Conservation (phyloP, 2,797 vertebrate species). For the Cirrhinus mrigala region DNA sequence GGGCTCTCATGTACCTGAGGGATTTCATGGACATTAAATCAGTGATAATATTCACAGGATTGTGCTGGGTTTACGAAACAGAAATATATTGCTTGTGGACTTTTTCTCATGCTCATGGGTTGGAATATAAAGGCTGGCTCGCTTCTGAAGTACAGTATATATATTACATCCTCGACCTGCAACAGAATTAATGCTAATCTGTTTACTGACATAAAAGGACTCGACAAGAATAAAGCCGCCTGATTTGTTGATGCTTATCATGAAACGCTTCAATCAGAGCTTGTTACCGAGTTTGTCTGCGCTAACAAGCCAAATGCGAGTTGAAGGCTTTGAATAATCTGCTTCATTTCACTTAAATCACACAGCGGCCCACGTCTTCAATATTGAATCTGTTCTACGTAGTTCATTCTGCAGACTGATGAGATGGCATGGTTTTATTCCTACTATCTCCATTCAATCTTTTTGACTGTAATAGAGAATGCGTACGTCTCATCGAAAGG, state of each 20-base stretch:
- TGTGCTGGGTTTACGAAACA: conserved; percentile 25
- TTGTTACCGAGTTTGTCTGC: conserved; percentile 34
- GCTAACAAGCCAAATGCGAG: conserved; percentile 23
- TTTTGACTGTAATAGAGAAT: conserved; percentile 51
- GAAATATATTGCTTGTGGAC: not conserved
- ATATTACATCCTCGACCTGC: conserved; percentile 16
- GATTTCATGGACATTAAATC: conserved; percentile 4
- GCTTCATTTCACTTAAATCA: conserved; percentile 22
- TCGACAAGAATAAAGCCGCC: not conserved
- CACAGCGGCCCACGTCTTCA: conserved; percentile 8
- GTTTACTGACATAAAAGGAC: conserved; percentile 30
- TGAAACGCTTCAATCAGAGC: conserved; percentile 45
- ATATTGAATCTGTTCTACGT: conserved; percentile 38
- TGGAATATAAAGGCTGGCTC: not conserved
- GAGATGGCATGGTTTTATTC: conserved; percentile 41
- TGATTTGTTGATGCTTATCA: conserved; percentile 42
- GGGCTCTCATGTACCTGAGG: not conserved
- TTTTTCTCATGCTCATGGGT: not conserved
- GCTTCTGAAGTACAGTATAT: not conserved
- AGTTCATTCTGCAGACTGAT: conserved; percentile 43
- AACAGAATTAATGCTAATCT: conserved; percentile 39
- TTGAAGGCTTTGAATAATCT: conserved; percentile 37
- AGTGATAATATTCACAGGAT: not conserved
- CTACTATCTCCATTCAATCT: conserved; percentile 37
- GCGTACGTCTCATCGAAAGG: conserved; percentile 54